Evolutionary conservation across 2,113 vertebrate genomes (phyloP).

Genomic region (Genyomyrus donnyi): DNA sequence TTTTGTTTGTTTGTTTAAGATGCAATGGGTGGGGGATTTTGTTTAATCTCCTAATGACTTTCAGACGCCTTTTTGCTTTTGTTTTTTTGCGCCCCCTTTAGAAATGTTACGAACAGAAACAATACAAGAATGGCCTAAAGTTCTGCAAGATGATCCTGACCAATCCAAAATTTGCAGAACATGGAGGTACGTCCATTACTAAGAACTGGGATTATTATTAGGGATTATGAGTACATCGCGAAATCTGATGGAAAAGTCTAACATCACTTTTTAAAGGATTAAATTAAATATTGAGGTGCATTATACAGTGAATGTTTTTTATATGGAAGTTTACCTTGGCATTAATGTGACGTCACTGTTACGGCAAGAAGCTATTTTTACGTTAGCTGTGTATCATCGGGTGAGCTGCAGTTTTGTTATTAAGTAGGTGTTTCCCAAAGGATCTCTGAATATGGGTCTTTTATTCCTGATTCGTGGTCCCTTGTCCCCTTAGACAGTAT

Average conservation of each 20-base stretch:
- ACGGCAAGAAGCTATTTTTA: neutral
- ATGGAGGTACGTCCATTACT: slow-evolving; percentile 72
- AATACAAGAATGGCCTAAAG: slow-evolving; percentile 98
- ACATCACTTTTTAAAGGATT: neutral
- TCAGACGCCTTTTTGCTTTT: neutral
- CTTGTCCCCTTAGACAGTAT: neutral
- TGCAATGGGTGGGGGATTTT: neutral
- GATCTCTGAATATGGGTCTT: neutral
- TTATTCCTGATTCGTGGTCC: neutral
- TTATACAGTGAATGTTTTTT: neutral
- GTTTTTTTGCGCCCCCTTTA: slow-evolving; percentile 35
- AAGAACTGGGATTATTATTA: neutral
- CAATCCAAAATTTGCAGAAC: slow-evolving; percentile 96
- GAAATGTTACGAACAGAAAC: slow-evolving; percentile 98
- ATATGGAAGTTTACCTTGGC: neutral
- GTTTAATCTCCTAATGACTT: neutral
- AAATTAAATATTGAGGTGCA: neutral
- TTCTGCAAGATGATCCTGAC: slow-evolving; percentile 99
- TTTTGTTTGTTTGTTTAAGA: neutral
- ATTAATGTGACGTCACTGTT: neutral
- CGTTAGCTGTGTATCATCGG: neutral
- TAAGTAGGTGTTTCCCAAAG: neutral
- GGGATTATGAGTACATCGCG: slow-evolving; percentile 10
- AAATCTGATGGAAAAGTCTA: neutral
- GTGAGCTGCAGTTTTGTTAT: neutral